A percentile compares a stretch with the other conserved stretches of the same genome.
Evolutionary conservation across 2,888 invertebrate species (phyloP).

Genomic region (Pasiphila rectangulata): DNA sequence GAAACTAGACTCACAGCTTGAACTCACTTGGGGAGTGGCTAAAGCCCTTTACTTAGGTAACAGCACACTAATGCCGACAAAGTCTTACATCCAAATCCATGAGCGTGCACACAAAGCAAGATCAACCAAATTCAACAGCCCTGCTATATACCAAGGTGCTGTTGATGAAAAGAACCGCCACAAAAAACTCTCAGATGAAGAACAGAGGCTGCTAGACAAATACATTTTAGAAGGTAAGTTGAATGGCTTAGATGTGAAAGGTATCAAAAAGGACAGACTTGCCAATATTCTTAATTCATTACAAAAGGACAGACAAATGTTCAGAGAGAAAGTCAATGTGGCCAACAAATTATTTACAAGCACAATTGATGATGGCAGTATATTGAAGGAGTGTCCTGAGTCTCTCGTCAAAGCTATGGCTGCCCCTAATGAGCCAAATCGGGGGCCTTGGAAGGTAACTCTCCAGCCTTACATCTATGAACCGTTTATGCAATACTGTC

Average conservation of each 20-base stretch:
- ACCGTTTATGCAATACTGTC: slow-evolving; percentile 92
- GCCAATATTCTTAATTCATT: slow-evolving; percentile 74
- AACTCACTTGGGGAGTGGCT: slow-evolving; percentile 92
- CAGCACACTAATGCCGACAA: slow-evolving; percentile 88
- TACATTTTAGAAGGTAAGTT: slow-evolving; percentile 90
- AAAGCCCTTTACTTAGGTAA: slow-evolving; percentile 91
- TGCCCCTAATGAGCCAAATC: slow-evolving; percentile 79
- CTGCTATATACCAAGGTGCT: slow-evolving; percentile 85
- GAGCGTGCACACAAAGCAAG: slow-evolving; percentile 88
- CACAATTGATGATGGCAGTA: slow-evolving; percentile 82
- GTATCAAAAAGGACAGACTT: slow-evolving; percentile 69
- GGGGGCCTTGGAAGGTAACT: slow-evolving; percentile 92
- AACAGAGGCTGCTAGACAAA: slow-evolving; percentile 87
- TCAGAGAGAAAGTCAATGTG: slow-evolving; percentile 84
- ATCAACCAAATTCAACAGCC: slow-evolving; percentile 86
- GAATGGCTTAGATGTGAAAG: slow-evolving; percentile 87
- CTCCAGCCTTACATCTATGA: slow-evolving; percentile 87
- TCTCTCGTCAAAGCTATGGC: slow-evolving; percentile 84
- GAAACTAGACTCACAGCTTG: slow-evolving; percentile 85
- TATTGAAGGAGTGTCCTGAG: slow-evolving; percentile 88
- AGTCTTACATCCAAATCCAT: slow-evolving; percentile 89
- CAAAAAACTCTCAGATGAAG: slow-evolving; percentile 78
- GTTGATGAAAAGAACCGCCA: slow-evolving; percentile 76
- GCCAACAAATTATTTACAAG: slow-evolving; percentile 85
- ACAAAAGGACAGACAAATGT: slow-evolving; percentile 81